Conservation (phyloP, 2,113 vertebrate genomes). For the Cettia cetti region DNA sequence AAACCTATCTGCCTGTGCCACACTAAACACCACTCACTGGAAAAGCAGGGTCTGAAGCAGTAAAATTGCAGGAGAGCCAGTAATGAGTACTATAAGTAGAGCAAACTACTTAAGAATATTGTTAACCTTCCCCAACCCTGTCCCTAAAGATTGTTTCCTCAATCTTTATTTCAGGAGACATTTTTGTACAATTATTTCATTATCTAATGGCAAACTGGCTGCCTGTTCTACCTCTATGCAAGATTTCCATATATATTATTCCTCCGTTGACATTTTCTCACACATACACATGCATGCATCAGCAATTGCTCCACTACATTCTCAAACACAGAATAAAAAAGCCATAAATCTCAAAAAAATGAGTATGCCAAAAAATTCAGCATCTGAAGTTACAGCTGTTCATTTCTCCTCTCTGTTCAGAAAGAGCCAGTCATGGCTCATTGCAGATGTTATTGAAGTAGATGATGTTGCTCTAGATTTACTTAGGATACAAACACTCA, state of each 20-base stretch:
- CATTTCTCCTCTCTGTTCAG: background rate
- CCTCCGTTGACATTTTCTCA: background rate
- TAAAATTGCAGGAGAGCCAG: background rate
- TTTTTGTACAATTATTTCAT: background rate
- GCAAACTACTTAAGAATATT: background rate
- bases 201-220: background rate
- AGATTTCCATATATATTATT: background rate
- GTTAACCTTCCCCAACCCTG: background rate
- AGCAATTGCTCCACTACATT: background rate
- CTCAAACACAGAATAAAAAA: background rate
- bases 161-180: background rate
- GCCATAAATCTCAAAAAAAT: background rate
- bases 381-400: slow-evolving; percentile 21
- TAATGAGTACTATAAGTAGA: background rate
- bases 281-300: background rate
- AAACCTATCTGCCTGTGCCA: background rate
- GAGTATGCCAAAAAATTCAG: background rate
- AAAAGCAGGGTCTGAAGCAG: background rate
- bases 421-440: background rate
- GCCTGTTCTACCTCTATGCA: background rate
- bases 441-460: background rate
- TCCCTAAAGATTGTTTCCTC: too few species aligned
- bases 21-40: background rate
- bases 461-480: background rate
- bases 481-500: background rate